Evolutionary conservation across 2,888 invertebrate species (phyloP).

Genomic region (Amphipoea lucens): DNA sequence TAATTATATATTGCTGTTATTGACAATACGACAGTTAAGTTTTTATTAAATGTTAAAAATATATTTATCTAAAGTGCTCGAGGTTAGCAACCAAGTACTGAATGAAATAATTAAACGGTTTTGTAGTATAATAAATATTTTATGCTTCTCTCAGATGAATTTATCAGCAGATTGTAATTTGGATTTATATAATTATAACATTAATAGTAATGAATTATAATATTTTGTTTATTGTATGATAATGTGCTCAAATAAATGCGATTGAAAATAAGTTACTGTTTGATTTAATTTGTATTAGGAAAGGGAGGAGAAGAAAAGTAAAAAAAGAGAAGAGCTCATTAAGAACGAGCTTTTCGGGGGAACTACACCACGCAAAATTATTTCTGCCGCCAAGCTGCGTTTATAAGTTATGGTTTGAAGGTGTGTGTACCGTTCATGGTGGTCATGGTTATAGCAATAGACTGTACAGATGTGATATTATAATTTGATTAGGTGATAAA

Average conservation of each 20-base stretch:
- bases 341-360: neutral
- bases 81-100: neutral
- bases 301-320: neutral
- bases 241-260: constrained; percentile 62
- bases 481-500: no score
- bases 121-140: neutral
- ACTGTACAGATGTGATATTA: neutral
- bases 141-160: constrained; percentile 4
- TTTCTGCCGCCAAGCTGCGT: neutral
- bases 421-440: neutral
- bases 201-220: constrained; percentile 28
- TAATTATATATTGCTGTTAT: neutral
- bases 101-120: constrained; percentile 17
- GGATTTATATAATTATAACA: neutral
- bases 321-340: neutral
- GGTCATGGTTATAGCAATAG: neutral
- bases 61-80: neutral
- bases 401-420: neutral
- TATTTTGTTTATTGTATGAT: constrained; percentile 45
- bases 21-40: neutral
- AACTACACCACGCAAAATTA: neutral
- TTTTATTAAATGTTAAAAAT: neutral
- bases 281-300: constrained; percentile 4
- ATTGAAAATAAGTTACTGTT: constrained; percentile 18
- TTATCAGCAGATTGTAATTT: constrained; percentile 20